Evolutionary conservation across 2,113 vertebrate species (phyloP), one percentile per base, ranked within the genome.

Genomic region (Aspiorhynchus laticeps): DNA sequence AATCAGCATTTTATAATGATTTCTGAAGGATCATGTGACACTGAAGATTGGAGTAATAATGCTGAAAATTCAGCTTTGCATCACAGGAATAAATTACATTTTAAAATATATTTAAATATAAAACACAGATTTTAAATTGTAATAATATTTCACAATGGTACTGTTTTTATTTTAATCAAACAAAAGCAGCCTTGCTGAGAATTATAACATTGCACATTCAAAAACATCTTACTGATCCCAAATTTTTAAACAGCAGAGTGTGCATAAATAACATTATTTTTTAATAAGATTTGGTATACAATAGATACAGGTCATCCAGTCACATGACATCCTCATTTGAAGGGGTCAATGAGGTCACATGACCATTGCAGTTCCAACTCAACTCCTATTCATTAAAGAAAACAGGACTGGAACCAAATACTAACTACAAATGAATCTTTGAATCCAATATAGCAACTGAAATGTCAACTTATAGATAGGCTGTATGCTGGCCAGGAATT

Each of bases 321-420:
- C 80, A 82, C 80, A 82, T 67, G n/a, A 82, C 61, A 31, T 65
- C 8, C 38, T 67, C 4, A 59, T 65, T 28, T 56, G n/a, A 48
- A 46, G 63, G 19, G 6, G n/a, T 41, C 15, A 61, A 5, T 65
- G 36, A 43, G 38, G 59, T 65, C 79, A 81, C 59, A 41, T 81
- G 79, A 63, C 24, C 14, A 65, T 17, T 46, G 2, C 24, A 28
- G 24, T 43, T 43, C 79, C 7, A 26, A 61, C 31, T 41, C 33
- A 73, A 73, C 36, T 41, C 33, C 21, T 38, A 61, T n/a, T 38
- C 51, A 15, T 79, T 11, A 73, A 59, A 59, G 56, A 59, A 59
- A 59, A 59, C 21, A 59, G 19, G 56, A n/a, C 71, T 12, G 19
- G 11, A 80, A 59, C 11, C 5, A 31, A 53, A 28, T 21, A 28